These are phyloP conservation scores for Eucidaris tribuloides DNA, from an alignment of 35 echinoderm and acorn worm species.

Conservation along the genomic window DNA sequence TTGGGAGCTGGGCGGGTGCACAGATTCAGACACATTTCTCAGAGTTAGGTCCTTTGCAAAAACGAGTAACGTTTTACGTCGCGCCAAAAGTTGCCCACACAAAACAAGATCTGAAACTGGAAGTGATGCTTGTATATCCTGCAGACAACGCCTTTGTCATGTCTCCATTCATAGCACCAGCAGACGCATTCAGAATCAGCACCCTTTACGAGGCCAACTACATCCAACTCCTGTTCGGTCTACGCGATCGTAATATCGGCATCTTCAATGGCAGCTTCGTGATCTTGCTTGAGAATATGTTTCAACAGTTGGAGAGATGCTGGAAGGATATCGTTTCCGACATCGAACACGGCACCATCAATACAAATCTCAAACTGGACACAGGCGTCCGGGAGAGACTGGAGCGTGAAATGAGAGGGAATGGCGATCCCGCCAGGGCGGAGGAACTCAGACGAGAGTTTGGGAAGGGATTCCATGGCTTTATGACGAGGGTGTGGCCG, in stretches of 20 bases:
- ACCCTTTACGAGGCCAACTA: conserved; percentile 59
- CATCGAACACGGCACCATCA: conserved; percentile 50
- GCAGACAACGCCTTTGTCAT: not conserved
- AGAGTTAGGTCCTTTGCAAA: conserved; percentile 29
- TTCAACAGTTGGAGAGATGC: conserved; percentile 13
- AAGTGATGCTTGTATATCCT: not conserved
- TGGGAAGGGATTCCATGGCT: conserved; percentile 54
- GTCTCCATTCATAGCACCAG: not conserved
- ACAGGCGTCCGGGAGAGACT: not conserved
- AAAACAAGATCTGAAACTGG: conserved; percentile 10
- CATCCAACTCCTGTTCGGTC: conserved; percentile 62
- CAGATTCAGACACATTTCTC: not conserved
- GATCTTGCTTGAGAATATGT: not conserved
- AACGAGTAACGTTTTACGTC: not conserved
- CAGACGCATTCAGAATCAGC: conserved; percentile 23
- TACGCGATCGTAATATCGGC: conserved; percentile 36
- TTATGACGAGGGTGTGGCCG: conserved; percentile 68
- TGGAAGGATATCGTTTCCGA: conserved; percentile 50
- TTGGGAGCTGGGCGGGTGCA: not conserved
- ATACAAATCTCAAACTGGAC: conserved; percentile 25
- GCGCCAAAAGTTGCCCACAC: not conserved
- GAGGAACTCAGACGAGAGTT: conserved; percentile 61
- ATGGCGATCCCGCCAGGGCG: conserved; percentile 41
- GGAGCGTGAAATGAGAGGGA: not conserved
- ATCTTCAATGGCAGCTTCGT: not conserved